Percentiles rank a stretch among this genome's conserved stretches.
These are phyloP conservation scores for Okapia johnstoni DNA, from an alignment of 2,113 vertebrate genomes.

Conservation along the genomic window DNA sequence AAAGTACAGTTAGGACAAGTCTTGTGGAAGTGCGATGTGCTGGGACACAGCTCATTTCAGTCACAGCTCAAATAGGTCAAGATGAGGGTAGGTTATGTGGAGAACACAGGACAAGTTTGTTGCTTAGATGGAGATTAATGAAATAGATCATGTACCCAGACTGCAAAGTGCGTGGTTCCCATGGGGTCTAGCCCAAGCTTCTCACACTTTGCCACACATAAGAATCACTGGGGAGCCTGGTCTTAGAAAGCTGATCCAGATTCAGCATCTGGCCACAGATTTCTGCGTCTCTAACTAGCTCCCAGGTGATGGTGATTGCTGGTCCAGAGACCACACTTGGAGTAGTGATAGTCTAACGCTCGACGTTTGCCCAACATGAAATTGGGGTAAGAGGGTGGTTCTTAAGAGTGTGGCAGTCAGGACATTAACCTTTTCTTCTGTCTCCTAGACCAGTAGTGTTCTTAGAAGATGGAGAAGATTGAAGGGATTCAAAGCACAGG, in stretches of 20 bases:
- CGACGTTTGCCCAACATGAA: background rate
- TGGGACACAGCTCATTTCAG: background rate
- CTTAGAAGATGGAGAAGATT: background rate
- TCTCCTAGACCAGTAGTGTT: background rate
- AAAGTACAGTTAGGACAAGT: background rate
- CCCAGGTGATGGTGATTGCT: background rate
- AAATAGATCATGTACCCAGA: background rate
- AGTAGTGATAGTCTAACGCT: background rate
- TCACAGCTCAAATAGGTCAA: background rate
- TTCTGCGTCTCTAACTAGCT: background rate
- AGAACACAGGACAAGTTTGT: background rate
- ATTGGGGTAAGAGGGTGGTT: background rate
- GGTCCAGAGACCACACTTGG: background rate
- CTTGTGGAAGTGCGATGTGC: background rate
- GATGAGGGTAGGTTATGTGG: background rate
- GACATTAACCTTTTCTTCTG: background rate
- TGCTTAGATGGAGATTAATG: background rate
- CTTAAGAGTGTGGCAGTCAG: background rate
- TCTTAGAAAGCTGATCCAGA: background rate
- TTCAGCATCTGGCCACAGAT: background rate
- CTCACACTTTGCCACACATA: accelerated
- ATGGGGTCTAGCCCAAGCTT: background rate
- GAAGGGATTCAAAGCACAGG: background rate
- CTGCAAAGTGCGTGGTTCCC: too few relatives aligned
- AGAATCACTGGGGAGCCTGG: background rate